A percentile compares a stretch with the other conserved stretches of the same genome.
These are phyloP conservation scores for Hexactinellida sp. DNA, from an alignment of 37 sponge, comb jelly and placozoan genomes.

Conservation along the genomic window DNA sequence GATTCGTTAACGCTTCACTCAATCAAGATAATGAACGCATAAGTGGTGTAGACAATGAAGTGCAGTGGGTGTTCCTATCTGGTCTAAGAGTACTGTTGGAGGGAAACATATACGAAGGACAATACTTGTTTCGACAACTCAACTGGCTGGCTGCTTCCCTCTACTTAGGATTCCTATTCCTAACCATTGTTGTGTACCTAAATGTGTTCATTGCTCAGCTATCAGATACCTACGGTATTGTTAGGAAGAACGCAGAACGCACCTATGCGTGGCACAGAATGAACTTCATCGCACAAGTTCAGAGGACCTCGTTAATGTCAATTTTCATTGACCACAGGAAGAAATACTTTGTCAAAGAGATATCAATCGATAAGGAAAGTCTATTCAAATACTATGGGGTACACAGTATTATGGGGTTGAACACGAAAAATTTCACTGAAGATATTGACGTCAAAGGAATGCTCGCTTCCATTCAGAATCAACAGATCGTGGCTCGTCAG, in stretches of 20 bases:
- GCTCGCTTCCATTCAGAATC: slow-evolving; percentile 8
- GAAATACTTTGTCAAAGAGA: not conserved
- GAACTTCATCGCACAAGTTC: not conserved
- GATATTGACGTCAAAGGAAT: not conserved
- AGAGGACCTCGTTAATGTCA: not conserved
- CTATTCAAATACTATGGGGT: not conserved
- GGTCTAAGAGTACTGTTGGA: not conserved
- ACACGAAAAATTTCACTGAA: not conserved
- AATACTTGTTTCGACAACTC: not conserved
- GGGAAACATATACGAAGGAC: not conserved
- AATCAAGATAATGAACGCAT: not conserved
- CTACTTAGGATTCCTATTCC: not conserved
- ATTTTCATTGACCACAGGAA: not conserved
- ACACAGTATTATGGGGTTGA: not conserved
- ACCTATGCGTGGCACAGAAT: not conserved
- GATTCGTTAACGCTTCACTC: not conserved
- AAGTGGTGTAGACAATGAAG: not conserved
- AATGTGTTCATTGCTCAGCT: slow-evolving; percentile 19
- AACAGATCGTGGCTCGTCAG: not conserved
- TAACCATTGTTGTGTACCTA: not conserved
- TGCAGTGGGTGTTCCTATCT: slow-evolving; percentile 9
- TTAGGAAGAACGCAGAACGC: not conserved
- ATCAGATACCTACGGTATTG: not conserved
- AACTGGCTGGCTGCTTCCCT: not conserved
- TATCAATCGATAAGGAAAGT: not conserved